Evolutionary conservation across 2,797 vertebrate species (phyloP).

Genomic region (Ctenopoma kingsleyae): DNA sequence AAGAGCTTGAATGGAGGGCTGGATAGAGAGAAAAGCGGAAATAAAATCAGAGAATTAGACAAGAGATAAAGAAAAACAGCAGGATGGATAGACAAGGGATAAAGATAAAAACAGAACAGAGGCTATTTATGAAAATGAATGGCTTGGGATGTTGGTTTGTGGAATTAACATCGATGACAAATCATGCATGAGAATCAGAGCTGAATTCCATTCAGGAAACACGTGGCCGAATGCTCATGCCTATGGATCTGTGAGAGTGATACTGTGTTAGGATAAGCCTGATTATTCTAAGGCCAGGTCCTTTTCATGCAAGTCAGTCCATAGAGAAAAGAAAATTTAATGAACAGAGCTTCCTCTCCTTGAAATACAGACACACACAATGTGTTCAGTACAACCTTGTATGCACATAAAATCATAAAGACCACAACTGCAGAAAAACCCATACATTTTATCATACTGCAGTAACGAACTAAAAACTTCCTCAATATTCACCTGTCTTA

Average conservation of each 20-base stretch:
- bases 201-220: conserved; percentile 60
- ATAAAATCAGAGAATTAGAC: conserved; percentile 65
- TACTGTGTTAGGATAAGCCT: conserved; percentile 63
- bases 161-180: conserved; percentile 68
- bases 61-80: conserved; percentile 57
- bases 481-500: neutral
- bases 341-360: conserved; percentile 14
- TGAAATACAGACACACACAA: conserved; percentile 25
- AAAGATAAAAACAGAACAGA: conserved; percentile 51
- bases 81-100: conserved; percentile 43
- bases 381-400: neutral
- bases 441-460: neutral
- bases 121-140: conserved; percentile 71
- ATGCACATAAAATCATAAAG: conserved; percentile 6
- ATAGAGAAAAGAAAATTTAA: conserved; percentile 24
- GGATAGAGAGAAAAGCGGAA: conserved; percentile 40
- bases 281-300: conserved; percentile 45
- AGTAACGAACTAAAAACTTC: neutral
- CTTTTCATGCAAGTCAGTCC: conserved; percentile 28
- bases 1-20: conserved; percentile 20
- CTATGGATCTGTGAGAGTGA: conserved; percentile 56
- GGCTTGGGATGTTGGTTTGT: conserved; percentile 58
- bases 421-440: neutral
- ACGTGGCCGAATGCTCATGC: conserved; percentile 33
- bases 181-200: conserved; percentile 65